Conservation (phyloP, 2,888 invertebrate species). For the Tetrapedia diversipes region DNA sequence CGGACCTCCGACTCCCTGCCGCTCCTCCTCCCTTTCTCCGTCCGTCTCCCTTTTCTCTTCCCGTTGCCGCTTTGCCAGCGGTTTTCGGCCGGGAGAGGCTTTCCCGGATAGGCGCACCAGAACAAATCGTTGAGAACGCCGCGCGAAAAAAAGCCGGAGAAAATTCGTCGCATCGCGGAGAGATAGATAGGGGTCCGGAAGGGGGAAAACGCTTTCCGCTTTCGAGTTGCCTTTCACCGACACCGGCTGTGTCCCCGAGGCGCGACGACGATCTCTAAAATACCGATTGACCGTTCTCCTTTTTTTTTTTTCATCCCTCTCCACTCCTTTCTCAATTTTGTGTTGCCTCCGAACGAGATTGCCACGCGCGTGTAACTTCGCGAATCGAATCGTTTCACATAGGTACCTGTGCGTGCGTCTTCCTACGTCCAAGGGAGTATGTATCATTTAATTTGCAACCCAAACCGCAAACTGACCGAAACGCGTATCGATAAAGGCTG, state of each 20-base stretch:
- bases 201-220: constrained; percentile 39
- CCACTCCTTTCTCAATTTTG: background rate
- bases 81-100: constrained; percentile 48
- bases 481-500: background rate
- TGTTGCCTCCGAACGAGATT: too few species aligned
- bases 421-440: too few species aligned
- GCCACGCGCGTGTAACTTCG: too few species aligned
- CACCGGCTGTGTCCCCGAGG: constrained; percentile 50
- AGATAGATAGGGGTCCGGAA: constrained; percentile 44
- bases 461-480: too few species aligned
- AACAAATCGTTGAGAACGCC: constrained; percentile 74
- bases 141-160: constrained; percentile 47
- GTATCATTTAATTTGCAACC: too few species aligned
- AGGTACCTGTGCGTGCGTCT: too few species aligned
- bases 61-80: constrained; percentile 41
- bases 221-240: constrained; percentile 66
- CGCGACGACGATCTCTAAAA: constrained; percentile 29
- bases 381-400: too few species aligned
- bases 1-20: constrained; percentile 55
- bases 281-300: constrained; percentile 31
- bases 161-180: constrained; percentile 44
- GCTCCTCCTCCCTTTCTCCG: background rate
- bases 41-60: constrained; percentile 28
- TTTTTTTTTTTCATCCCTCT: background rate
- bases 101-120: constrained; percentile 54